A percentile compares a stretch with the other conserved stretches of the same genome.
Evolutionary conservation across 2,113 vertebrate species (phyloP).

Genomic region (Eurypyga helias): DNA sequence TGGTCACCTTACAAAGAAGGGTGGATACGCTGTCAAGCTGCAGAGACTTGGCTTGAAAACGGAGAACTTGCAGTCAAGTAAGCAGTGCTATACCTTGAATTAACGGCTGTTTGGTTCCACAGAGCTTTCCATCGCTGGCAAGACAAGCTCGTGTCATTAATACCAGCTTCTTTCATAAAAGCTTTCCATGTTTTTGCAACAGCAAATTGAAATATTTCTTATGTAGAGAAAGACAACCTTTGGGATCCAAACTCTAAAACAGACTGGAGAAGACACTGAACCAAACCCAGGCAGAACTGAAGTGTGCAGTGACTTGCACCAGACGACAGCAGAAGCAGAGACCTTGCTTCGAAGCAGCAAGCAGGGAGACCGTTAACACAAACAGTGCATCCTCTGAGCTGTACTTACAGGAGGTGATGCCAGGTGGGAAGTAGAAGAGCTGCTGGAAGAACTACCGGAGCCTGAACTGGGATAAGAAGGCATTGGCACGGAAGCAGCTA

Average conservation of each 20-base stretch:
- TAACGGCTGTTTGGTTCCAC: neutral
- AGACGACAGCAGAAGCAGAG: neutral
- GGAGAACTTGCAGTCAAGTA: neutral
- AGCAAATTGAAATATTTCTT: neutral
- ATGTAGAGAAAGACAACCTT: neutral
- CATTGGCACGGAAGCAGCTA: constrained; percentile 86
- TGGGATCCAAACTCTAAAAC: neutral
- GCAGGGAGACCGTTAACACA: neutral
- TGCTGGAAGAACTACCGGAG: constrained; percentile 89
- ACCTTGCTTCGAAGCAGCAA: neutral
- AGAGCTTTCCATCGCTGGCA: neutral
- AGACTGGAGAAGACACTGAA: neutral
- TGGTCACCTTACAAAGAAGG: neutral
- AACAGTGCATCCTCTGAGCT: neutral
- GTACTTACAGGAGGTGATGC: constrained; percentile 90
- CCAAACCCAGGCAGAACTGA: neutral
- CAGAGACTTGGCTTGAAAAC: neutral
- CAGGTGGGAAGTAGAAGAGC: constrained; percentile 90
- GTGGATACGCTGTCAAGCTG: neutral
- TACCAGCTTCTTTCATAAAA: neutral
- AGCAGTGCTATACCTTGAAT: neutral
- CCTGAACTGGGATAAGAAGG: constrained; percentile 86
- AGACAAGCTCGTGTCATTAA: neutral
- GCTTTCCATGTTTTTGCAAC: neutral
- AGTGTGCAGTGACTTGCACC: neutral